phyloP scores from a whole-genome alignment of 2,797 vertebrate species.

The Anas georgica region DNA sequence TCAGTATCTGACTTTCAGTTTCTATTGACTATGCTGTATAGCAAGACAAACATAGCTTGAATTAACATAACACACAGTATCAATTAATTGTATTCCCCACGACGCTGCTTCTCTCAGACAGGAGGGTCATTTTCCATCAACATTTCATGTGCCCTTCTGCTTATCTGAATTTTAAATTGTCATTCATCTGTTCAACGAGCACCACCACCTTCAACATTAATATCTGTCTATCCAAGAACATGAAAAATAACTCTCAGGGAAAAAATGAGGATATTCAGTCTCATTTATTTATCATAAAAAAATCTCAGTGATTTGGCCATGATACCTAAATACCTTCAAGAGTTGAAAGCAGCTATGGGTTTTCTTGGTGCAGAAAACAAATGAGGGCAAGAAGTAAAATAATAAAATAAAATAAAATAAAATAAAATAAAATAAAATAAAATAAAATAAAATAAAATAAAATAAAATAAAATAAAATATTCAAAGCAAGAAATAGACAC shows the following conservation, averaged over 20 bases:
- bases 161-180: background rate
- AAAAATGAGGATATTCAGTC: background rate
- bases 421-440: background rate
- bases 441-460: background rate
- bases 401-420: background rate
- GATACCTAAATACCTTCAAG: background rate
- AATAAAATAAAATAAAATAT: background rate
- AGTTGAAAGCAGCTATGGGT: background rate
- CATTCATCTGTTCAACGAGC: background rate
- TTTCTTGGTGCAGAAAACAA: background rate
- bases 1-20: background rate
- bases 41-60: background rate
- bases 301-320: background rate
- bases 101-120: background rate
- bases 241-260: background rate
- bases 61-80: background rate
- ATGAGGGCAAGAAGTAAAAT: background rate
- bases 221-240: background rate
- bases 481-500: background rate
- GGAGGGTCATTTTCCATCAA: background rate
- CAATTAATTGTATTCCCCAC: rapidly evolving
- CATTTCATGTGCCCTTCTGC: background rate
- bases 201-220: background rate
- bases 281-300: background rate
- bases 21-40: background rate